phyloP scores from a whole-genome alignment of 2,113 vertebrate species.

The Salvelinus alpinus region DNA sequence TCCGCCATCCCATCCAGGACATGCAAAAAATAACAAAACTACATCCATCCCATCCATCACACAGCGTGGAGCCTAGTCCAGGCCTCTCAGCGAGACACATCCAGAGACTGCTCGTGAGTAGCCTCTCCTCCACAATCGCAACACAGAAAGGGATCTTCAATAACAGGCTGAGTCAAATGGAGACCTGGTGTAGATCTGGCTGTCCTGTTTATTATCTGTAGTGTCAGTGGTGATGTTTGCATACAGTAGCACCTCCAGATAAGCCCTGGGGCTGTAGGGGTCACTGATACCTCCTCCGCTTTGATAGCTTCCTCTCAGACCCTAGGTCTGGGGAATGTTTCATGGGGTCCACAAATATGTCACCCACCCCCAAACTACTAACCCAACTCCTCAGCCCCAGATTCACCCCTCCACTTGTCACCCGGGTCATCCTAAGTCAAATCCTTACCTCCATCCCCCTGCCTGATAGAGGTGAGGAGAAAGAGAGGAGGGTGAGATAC shows the following conservation, averaged over 20 bases:
- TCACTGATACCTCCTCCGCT: conserved; percentile 11
- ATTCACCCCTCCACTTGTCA: conserved; percentile 17
- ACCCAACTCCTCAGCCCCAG: neutral
- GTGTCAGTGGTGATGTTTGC: conserved; percentile 11
- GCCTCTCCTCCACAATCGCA: too few species aligned
- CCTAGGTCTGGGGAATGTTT: conserved; percentile 42
- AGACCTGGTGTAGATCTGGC: conserved; percentile 33
- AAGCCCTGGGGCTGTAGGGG: conserved; percentile 20
- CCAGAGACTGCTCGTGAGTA: neutral
- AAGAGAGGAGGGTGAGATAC: conserved; percentile 20
- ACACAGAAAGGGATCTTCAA: too few species aligned
- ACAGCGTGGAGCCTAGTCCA: neutral
- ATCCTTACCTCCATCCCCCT: conserved; percentile 44
- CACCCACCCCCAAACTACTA: neutral
- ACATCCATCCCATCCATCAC: neutral
- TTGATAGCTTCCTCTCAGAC: conserved; percentile 31
- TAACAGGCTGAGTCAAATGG: neutral
- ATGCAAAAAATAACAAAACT: conserved; percentile 29
- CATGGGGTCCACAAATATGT: conserved; percentile 2
- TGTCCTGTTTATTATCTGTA: conserved; percentile 2
- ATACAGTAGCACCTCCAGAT: conserved; percentile 43
- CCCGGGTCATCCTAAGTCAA: conserved; percentile 27
- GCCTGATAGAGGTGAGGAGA: conserved; percentile 32
- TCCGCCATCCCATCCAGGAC: neutral
- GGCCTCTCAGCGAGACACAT: neutral